Evolutionary conservation across 2,888 invertebrate genomes (phyloP).

Genomic region (Drosophila stalkeri): DNA sequence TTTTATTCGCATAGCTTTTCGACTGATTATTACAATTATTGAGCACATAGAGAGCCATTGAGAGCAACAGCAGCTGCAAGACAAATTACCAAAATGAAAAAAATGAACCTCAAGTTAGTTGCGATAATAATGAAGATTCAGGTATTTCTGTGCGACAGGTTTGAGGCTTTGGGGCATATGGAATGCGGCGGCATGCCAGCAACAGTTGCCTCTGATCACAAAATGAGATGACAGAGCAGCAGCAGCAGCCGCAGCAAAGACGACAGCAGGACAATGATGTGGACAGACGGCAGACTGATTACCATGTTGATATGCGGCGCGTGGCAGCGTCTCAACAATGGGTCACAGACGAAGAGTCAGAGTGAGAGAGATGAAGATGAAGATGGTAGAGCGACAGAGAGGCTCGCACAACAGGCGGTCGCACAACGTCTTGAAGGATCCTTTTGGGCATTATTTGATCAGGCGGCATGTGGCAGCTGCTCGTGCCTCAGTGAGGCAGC

Average conservation of each 20-base stretch:
- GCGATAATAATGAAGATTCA: constrained; percentile 53
- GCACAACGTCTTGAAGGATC: constrained; percentile 35
- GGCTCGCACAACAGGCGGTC: constrained; percentile 56
- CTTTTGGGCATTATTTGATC: constrained; percentile 60
- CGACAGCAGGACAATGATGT: constrained; percentile 54
- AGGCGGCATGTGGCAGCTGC: constrained; percentile 82
- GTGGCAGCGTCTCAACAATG: constrained; percentile 69
- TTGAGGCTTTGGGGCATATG: constrained; percentile 46
- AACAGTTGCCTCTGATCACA: constrained; percentile 61
- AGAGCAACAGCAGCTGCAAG: constrained; percentile 28
- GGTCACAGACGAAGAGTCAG: constrained; percentile 8
- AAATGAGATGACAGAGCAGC: constrained; percentile 22
- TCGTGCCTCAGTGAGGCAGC: constrained; percentile 59
- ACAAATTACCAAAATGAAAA: constrained; percentile 22
- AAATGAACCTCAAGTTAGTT: constrained; percentile 1
- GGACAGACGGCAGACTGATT: constrained; percentile 60
- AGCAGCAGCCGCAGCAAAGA: constrained; percentile 51
- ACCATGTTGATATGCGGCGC: constrained; percentile 82
- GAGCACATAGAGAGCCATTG: constrained; percentile 41
- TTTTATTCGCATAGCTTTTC: constrained; percentile 31
- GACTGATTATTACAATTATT: constrained; percentile 55
- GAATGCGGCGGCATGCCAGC: constrained; percentile 62
- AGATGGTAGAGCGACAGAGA: constrained; percentile 1
- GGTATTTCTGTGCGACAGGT: constrained; percentile 47
- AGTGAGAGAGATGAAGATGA: background rate